Evolutionary conservation across 2,888 invertebrate species (phyloP).

Genomic region (Agrilus cyanescens): DNA sequence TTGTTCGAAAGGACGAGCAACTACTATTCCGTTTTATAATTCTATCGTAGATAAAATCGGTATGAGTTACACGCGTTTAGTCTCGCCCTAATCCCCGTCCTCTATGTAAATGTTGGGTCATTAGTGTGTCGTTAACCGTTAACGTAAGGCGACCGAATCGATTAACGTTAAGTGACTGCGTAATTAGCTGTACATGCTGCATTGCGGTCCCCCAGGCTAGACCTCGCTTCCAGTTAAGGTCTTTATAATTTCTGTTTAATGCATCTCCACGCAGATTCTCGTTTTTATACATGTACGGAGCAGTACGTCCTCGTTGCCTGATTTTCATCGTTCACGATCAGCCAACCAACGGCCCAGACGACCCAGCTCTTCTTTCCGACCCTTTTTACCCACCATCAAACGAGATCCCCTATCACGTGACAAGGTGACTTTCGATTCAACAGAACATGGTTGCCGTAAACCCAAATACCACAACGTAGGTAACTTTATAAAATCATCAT

Average conservation of each 20-base stretch:
- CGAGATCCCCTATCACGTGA: no score
- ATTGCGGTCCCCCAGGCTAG: constrained; percentile 18
- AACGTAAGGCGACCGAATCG: constrained; percentile 40
- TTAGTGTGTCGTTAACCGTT: constrained; percentile 41
- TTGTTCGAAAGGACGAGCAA: constrained; percentile 32
- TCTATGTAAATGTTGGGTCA: constrained; percentile 38
- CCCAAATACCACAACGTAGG: no score
- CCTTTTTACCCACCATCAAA: no score
- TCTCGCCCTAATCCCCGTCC: constrained; percentile 20
- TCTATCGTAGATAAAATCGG: constrained; percentile 32
- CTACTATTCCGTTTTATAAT: constrained; percentile 35
- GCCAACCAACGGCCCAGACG: no score
- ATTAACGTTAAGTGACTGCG: constrained; percentile 41
- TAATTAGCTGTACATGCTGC: constrained; percentile 38
- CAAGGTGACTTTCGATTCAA: no score
- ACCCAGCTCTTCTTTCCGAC: no score
- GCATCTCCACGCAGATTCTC: constrained; percentile 6
- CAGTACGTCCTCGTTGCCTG: no score
- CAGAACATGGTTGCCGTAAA: no score
- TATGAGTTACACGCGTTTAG: constrained; percentile 29
- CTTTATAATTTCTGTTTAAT: constrained; percentile 22
- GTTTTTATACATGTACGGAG: no score
- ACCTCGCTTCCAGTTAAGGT: constrained; percentile 28
- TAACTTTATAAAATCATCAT: no score
- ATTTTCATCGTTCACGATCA: no score